phyloP scores from a whole-genome alignment of 2,888 invertebrate species.

The Nephrotoma guestfalica region DNA sequence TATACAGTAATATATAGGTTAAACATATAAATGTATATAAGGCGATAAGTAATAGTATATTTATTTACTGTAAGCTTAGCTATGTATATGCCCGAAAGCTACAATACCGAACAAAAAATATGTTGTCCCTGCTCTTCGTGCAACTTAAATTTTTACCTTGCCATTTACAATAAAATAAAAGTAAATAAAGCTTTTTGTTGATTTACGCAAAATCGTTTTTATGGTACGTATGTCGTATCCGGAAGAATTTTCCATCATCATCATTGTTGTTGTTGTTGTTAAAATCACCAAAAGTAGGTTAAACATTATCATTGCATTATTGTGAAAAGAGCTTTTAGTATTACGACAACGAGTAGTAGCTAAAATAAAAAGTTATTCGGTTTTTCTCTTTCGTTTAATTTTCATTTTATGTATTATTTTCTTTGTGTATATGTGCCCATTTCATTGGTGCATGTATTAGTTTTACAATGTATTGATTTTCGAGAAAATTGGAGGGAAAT shows the following conservation, averaged over 20 bases:
- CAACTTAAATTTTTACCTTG: not conserved
- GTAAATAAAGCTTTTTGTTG: not conserved
- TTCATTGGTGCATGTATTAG: not conserved
- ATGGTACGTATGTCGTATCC: not conserved
- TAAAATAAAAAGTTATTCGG: not conserved
- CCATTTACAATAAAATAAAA: not conserved
- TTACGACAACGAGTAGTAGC: not conserved
- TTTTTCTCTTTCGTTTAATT: not conserved
- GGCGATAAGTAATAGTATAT: not conserved
- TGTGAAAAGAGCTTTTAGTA: not conserved
- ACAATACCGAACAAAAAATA: not conserved
- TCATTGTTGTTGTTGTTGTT: not conserved
- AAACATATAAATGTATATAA: not conserved
- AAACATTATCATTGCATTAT: not conserved
- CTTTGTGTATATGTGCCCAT: not conserved
- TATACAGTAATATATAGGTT: not conserved
- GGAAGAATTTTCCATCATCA: not conserved
- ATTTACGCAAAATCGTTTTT: not conserved
- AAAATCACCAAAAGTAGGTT: not conserved
- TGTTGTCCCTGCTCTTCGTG: not conserved
- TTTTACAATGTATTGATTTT: not conserved
- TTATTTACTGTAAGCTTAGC: not conserved
- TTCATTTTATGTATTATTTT: not conserved
- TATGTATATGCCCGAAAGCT: not conserved
- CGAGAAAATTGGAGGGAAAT: not conserved